Conservation (phyloP, 2,797 vertebrate genomes). For the Siniperca scherzeri region DNA sequence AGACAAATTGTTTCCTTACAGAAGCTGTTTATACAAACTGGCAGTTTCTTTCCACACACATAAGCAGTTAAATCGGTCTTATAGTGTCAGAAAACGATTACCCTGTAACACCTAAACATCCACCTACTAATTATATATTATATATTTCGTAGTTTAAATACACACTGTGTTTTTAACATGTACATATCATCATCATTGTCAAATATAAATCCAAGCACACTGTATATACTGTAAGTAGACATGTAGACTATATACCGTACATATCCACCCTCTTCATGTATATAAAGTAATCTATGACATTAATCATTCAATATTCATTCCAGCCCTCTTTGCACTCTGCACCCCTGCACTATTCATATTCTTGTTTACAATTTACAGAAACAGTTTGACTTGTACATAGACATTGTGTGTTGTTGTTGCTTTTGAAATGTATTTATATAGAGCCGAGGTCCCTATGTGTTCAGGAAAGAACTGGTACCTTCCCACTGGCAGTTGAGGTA, state of each 20-base stretch:
- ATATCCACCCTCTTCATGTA: neutral
- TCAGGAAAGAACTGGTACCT: too few relatives aligned
- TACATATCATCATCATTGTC: neutral
- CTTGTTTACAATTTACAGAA: neutral
- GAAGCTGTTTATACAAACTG: neutral
- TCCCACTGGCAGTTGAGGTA: too few relatives aligned
- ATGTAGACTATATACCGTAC: too few relatives aligned
- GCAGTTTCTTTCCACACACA: neutral
- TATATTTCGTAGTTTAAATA: neutral
- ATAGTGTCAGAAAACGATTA: neutral
- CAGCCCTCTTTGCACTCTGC: neutral
- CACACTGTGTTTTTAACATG: neutral
- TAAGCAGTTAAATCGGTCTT: neutral
- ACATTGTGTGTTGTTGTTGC: too few relatives aligned
- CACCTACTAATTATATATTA: neutral
- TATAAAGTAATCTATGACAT: neutral
- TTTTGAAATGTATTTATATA: too few relatives aligned
- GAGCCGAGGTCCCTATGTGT: too few relatives aligned
- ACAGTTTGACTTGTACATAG: too few relatives aligned
- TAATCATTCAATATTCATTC: neutral
- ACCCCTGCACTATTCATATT: neutral
- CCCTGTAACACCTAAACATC: neutral
- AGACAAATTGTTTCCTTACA: neutral
- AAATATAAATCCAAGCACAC: neutral
- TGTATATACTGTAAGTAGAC: too few relatives aligned